Evolutionary conservation across 2,113 vertebrate genomes (phyloP).

Genomic region (Uria lomvia): DNA sequence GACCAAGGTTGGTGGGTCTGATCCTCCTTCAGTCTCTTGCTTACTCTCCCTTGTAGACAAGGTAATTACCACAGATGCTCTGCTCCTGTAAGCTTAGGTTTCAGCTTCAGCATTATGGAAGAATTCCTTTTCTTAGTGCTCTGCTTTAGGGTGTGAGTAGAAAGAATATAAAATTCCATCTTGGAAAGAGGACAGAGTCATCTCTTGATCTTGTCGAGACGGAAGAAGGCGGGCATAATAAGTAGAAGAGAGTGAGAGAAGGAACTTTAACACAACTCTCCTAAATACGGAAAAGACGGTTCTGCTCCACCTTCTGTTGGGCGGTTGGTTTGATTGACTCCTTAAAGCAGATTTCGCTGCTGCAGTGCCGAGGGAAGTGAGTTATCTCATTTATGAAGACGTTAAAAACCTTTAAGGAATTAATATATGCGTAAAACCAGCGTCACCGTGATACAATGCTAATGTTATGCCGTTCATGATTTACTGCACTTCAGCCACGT

Average conservation of each 20-base stretch:
- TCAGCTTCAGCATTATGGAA: fast-evolving
- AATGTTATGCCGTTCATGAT: background rate
- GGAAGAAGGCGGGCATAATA: background rate
- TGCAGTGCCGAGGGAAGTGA: background rate
- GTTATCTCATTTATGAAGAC: conserved; percentile 3
- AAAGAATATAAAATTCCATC: background rate
- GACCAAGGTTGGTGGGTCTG: background rate
- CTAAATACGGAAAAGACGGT: background rate
- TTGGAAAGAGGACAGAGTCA: background rate
- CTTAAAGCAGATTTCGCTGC: background rate
- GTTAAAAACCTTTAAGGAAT: conserved; percentile 17
- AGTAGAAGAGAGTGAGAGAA: background rate
- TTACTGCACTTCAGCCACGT: background rate
- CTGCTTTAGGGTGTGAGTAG: background rate
- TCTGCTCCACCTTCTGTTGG: conserved; percentile 23
- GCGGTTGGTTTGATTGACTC: background rate
- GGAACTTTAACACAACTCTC: background rate
- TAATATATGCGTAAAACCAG: background rate
- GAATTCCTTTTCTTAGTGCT: background rate
- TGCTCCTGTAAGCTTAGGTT: background rate
- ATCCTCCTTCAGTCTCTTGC: background rate
- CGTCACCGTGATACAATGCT: background rate
- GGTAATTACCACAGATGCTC: background rate
- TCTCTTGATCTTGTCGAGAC: background rate
- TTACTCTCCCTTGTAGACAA: background rate